Evolutionary conservation across 2,888 invertebrate genomes (phyloP), one percentile per base, ranked within the genome.

Genomic region (Pterobdella sp.): DNA sequence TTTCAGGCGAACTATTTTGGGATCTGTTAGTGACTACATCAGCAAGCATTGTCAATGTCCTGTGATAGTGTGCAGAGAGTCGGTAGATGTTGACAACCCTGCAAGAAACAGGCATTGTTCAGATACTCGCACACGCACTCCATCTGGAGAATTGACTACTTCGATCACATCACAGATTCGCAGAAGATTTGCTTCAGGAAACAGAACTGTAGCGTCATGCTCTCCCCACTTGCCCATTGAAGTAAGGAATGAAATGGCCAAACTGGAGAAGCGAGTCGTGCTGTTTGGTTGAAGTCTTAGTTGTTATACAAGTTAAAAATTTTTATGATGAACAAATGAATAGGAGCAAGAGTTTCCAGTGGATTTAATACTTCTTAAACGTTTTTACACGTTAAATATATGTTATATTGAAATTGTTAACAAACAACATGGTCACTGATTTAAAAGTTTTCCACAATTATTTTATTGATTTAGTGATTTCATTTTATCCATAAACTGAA

Each of bases 61-160:
- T 14, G 74, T 74, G 26, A 66, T 74, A 3, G 66, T 74, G 42
- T 72, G 74, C 65, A 70, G 66, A 49, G 74, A 74, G 22, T 66
- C 74, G 31, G 18, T 32, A 18, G 52, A 71, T 4, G 18, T 26
- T 1, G 32, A 32, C 1, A 34, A 35, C 36, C n/a, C 63, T 18
- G 31, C 37, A 36, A 72, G 74, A 31, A 70, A 71, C 36, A 37
- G 74, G 34, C 74, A 74, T 42, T 63, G 69, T 60, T 73, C 73
- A 35, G 73, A 73, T 26, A 69, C 56, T 37, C 66, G 69, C 32
- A 68, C 68, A n/a, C 69, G 34, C 31, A 68, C 73, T 1, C 63
- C 56, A 18, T 31, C 31, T 22, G 68, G 68, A 7, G 68, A 49
- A 26, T 32, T 10, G 29, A 26, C 26, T 63, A 35, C 36, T 36